Base-by-base conservation (phyloP, 2,113 vertebrate genomes). In the Actinemys pallida region DNA sequence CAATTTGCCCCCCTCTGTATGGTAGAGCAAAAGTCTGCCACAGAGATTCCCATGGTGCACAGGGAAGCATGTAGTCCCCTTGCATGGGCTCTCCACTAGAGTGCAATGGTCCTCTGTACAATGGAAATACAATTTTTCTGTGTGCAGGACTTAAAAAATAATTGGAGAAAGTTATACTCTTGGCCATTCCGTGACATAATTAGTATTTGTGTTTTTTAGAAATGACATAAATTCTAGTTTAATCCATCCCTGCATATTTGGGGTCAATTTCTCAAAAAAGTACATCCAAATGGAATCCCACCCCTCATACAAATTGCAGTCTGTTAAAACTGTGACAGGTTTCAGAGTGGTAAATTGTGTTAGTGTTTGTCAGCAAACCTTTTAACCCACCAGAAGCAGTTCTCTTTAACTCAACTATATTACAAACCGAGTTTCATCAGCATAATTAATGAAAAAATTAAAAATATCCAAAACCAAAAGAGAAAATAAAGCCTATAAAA, bases 81-180 rank as follows among this genome's bases (percentile, higher is more conserved):
- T 86, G 42, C 42, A 35, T 6, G 14, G 81, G 42, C 22, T 87
- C n/a, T 62, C 31, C 10, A 45, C 0, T 5, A 42, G 45, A 35
- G n/a, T 39, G 62, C 62, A 69, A 31, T 31, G 6, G 29, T 81
- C 65, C 35, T 69, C 57, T 3, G 2, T 0, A 0, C 27, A 56
- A 45, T 52, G 65, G 35, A 47, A 81, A 53, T 6, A n/a, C 10
- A 75, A 25, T 76, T 76, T 42, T 4, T 11, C 8, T 25, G 5
- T 56, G 22, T 81, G 47, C 79, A 57, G 8, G 53, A n/a, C 24
- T 81, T 7, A 39, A 78, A 47, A 47, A 45, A 6, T 0, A 92
- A 50, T 3, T 82, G 24, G 62, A 92, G 82, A 88, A 22, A 79
- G 79, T 52, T 1, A 3, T 22, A 10, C 27, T 53, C n/a, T 49